phyloP scores from a whole-genome alignment of 2,797 vertebrate species.

The Xenopus petersii region DNA sequence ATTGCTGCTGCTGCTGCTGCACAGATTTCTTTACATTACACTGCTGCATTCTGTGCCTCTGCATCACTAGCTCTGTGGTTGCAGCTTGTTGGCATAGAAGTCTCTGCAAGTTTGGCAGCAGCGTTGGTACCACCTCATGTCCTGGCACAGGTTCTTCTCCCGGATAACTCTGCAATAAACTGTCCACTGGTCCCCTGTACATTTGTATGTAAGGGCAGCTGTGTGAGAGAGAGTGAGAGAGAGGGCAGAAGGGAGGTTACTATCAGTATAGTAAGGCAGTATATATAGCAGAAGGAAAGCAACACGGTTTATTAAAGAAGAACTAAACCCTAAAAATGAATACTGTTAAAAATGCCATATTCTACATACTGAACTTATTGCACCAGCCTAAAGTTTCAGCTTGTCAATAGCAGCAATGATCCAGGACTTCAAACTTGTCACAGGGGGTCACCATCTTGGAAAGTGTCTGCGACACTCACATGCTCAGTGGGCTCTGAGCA shows the following conservation, averaged over 20 bases:
- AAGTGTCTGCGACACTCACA: too few relatives aligned
- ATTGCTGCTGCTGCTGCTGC: constrained; percentile 13
- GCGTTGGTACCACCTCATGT: constrained; percentile 96
- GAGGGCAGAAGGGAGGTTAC: constrained; percentile 4
- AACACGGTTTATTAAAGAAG: too few relatives aligned
- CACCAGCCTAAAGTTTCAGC: too few relatives aligned
- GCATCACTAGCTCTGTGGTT: constrained; percentile 72
- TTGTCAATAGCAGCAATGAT: too few relatives aligned
- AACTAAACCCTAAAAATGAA: too few relatives aligned
- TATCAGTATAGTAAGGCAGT: too few relatives aligned
- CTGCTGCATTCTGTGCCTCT: constrained; percentile 54
- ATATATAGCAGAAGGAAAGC: too few relatives aligned
- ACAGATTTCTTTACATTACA: constrained; percentile 26
- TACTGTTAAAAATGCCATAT: too few relatives aligned
- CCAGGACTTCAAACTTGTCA: too few relatives aligned
- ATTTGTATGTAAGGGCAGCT: constrained; percentile 95
- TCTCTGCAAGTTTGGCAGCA: constrained; percentile 95
- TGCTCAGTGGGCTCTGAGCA: too few relatives aligned
- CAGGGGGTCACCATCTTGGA: too few relatives aligned
- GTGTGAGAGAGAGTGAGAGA: constrained; percentile 33
- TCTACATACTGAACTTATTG: too few relatives aligned
- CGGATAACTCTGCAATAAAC: constrained; percentile 91
- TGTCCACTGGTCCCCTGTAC: constrained; percentile 90
- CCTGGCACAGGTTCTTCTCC: constrained; percentile 91
- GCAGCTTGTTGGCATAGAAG: constrained; percentile 90